A percentile compares a stretch with the other conserved stretches of the same genome.
Conservation (phyloP, 2,888 invertebrate genomes). For the Aleiodes testaceus region DNA sequence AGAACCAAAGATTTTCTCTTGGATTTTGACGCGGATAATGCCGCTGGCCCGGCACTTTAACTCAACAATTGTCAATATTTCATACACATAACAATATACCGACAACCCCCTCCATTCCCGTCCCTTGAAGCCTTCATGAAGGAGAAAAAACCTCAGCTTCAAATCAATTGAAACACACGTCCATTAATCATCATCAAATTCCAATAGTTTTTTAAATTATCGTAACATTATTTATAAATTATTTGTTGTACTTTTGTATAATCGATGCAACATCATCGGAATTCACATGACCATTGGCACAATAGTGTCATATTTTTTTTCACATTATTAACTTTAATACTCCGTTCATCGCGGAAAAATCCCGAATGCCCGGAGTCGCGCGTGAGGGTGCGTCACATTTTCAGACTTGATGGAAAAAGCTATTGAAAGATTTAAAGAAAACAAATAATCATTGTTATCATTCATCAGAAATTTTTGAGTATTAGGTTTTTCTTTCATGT, state of each 20-base stretch:
- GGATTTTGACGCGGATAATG: constrained; percentile 74
- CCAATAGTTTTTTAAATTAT: constrained; percentile 25
- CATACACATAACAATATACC: neutral
- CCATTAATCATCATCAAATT: constrained; percentile 50
- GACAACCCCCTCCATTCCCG: constrained; percentile 27
- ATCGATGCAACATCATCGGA: constrained; percentile 31
- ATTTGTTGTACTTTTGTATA: constrained; percentile 54
- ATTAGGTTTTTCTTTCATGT: too few species aligned
- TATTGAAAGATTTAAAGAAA: too few species aligned
- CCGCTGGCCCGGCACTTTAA: constrained; percentile 74
- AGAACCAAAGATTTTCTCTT: constrained; percentile 73
- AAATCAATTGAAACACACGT: constrained; percentile 42
- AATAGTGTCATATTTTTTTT: too few species aligned
- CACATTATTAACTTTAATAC: too few species aligned
- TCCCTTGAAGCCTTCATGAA: constrained; percentile 1
- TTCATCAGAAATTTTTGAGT: too few species aligned
- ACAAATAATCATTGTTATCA: too few species aligned
- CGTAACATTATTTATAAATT: constrained; percentile 54
- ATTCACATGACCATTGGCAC: neutral
- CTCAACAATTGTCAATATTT: constrained; percentile 32
- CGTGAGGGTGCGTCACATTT: too few species aligned
- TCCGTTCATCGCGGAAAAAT: too few species aligned
- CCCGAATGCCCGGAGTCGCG: too few species aligned
- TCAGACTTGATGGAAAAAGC: too few species aligned
- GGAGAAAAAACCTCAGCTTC: constrained; percentile 45